Evolutionary conservation across 1,140 invertebrate species (phyloP), one percentile per base, ranked within the genome.

Genomic region (Probaryconus sp.): DNA sequence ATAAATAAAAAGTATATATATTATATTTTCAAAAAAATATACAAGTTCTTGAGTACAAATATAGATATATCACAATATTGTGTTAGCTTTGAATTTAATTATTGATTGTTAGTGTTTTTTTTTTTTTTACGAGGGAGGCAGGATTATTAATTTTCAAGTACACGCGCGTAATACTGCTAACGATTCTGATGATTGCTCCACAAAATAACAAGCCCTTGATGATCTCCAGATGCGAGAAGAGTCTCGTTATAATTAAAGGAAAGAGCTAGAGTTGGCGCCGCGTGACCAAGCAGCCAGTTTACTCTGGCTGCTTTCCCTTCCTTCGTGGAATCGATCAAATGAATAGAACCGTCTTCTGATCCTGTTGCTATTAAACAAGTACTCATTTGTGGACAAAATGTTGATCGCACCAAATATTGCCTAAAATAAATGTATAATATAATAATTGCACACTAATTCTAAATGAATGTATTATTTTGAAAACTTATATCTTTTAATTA

Each of bases 231-330:
- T 31, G 95, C 95, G 20, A 97, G 87, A 63, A 96, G 88, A 81
- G 93, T 94, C 88, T 97, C 95, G 87, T 97, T 94, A 87, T 94
- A 95, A 88, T 96, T 96, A 83, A 97, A 96, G 77, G 92, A 93
- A 7, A 97, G 92, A 53, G 94, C 93, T 2, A 96, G 85, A 18
- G 96, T 94, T 2, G 95, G 91, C 30, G 92, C 91, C 6, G 94
- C 93, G 87, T 97, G 96, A 26, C 91, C 95, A 83, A 96, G 93
- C 6, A 97, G 87, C 85, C 94, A 94, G 83, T 96, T 96, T 7
- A 97, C 91, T 71, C 92, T 92, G 2, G 93, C 91, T 37, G 90
- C 90, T 26, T 89, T 89, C 10, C 90, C 91, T 56, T 92, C 91
- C 61, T 91, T 90, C 79, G 94, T 91, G 40, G 95, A 91, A 84